Conservation (phyloP, 1,140 invertebrate species). For the Drosophila tristis region DNA sequence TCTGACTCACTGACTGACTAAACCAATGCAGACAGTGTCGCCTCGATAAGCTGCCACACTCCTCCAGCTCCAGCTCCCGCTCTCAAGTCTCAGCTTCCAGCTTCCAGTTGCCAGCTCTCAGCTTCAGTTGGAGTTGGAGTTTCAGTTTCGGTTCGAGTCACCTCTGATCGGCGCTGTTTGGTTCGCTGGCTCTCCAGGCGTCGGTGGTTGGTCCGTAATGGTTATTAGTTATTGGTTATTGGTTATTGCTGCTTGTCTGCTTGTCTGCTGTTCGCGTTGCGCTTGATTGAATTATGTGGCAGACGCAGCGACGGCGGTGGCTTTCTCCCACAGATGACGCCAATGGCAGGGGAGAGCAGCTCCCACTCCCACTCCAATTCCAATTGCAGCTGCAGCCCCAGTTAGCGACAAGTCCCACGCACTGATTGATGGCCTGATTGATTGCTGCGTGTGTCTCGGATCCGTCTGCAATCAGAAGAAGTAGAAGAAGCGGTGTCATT, state of each 20-base stretch:
- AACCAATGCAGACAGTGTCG: constrained; percentile 33
- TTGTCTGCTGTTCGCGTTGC: constrained; percentile 28
- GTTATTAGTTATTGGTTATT: no score
- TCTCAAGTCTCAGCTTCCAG: neutral
- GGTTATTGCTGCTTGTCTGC: constrained; percentile 1
- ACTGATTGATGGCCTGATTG: constrained; percentile 70
- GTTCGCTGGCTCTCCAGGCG: neutral
- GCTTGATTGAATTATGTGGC: constrained; percentile 63
- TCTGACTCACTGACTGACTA: constrained; percentile 71
- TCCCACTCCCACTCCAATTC: neutral
- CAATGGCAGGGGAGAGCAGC: no score
- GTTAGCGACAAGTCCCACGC: constrained; percentile 57
- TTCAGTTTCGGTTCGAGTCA: no score
- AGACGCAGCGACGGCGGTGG: constrained; percentile 6
- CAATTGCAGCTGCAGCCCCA: constrained; percentile 34
- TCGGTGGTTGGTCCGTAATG: neutral
- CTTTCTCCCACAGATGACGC: constrained; percentile 25
- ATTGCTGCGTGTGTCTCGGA: constrained; percentile 42
- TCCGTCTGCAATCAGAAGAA: constrained; percentile 60
- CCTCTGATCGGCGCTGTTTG: no score
- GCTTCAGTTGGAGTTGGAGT: constrained; percentile 50
- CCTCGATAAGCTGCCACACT: constrained; percentile 22
- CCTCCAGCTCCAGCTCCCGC: constrained; percentile 34
- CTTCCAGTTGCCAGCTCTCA: constrained; percentile 1
- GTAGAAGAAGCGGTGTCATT: constrained; percentile 27